Conservation (phyloP, 2,888 invertebrate species). For the Camponotus fellah region DNA sequence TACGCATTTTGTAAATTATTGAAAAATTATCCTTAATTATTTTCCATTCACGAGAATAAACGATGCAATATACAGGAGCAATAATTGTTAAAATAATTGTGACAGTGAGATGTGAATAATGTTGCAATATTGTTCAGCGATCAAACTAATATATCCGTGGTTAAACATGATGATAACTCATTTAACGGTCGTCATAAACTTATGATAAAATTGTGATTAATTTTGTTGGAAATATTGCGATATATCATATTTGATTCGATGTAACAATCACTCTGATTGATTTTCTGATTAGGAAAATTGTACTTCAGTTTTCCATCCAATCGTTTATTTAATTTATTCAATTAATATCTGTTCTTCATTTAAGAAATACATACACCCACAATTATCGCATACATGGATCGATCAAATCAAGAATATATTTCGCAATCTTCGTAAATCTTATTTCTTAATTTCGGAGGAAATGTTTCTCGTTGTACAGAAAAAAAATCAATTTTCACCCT, state of each 20-base stretch:
- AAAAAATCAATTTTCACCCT: not conserved
- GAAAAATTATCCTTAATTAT: not conserved
- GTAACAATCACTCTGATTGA: conserved; percentile 43
- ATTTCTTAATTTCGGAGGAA: not conserved
- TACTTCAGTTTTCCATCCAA: conserved; percentile 29
- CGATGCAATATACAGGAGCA: not conserved
- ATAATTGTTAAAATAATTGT: conserved; percentile 24
- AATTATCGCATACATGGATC: not conserved
- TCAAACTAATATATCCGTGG: conserved; percentile 34
- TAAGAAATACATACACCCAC: not conserved
- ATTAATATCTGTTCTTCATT: not conserved
- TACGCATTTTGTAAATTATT: not conserved
- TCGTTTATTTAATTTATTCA: conserved; percentile 29
- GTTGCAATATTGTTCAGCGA: conserved; percentile 26
- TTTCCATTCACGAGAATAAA: not conserved
- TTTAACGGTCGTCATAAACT: conserved; percentile 44
- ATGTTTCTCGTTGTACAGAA: not conserved
- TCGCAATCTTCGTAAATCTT: not conserved
- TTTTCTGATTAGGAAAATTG: conserved; percentile 9
- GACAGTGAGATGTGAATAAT: conserved; percentile 27
- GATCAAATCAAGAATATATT: not conserved
- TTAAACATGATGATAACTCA: conserved; percentile 26
- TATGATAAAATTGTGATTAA: conserved; percentile 38
- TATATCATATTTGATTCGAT: conserved; percentile 37
- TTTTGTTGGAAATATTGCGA: conserved; percentile 45